Conservation (phyloP, 2,888 invertebrate genomes). For the Lacanobia oleracea region DNA sequence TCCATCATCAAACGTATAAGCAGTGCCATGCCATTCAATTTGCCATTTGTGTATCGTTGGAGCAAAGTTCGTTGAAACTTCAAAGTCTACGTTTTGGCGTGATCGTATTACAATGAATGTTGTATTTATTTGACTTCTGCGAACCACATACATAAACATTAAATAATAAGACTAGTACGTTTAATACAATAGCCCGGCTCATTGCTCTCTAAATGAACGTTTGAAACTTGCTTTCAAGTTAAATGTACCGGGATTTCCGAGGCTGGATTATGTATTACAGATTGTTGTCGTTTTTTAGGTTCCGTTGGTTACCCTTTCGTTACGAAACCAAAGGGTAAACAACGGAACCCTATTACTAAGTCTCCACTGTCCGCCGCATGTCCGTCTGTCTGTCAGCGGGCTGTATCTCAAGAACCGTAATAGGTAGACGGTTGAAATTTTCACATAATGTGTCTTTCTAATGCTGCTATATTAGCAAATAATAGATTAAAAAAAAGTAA, state of each 20-base stretch:
- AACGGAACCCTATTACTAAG: too few species aligned
- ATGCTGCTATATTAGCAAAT: too few species aligned
- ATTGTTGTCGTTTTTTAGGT: not conserved
- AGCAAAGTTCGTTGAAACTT: conserved; percentile 19
- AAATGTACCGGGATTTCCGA: conserved; percentile 20
- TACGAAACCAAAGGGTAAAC: too few species aligned
- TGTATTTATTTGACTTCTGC: conserved; percentile 57
- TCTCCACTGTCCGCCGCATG: too few species aligned
- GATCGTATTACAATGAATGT: conserved; percentile 58
- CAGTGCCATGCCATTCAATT: not conserved
- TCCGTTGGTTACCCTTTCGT: too few species aligned
- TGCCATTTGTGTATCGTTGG: conserved; percentile 6
- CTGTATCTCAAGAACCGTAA: too few species aligned
- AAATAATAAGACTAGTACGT: conserved; percentile 27
- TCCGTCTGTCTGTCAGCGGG: too few species aligned
- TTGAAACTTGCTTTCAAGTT: conserved; percentile 27
- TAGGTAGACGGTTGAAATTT: too few species aligned
- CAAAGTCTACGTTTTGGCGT: conserved; percentile 29
- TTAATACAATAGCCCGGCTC: conserved; percentile 46
- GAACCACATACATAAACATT: conserved; percentile 60
- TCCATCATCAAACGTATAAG: not conserved
- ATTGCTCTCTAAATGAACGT: conserved; percentile 31
- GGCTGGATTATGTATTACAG: not conserved
- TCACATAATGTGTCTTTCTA: too few species aligned
- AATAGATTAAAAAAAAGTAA: too few species aligned